Conservation (phyloP, 2,888 invertebrate genomes). For the Dorcus parallelipipedus region DNA sequence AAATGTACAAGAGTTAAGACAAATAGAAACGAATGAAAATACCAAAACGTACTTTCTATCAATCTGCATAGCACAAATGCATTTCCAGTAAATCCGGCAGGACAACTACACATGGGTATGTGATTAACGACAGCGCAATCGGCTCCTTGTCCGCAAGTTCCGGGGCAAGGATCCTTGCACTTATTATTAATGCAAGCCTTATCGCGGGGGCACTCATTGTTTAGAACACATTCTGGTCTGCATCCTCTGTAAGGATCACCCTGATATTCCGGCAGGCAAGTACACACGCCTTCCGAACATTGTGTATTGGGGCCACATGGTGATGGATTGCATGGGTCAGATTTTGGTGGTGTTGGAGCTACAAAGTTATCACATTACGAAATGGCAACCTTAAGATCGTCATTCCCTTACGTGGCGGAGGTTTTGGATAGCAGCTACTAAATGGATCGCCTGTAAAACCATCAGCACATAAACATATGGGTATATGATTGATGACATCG, state of each 20-base stretch:
- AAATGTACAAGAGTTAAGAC: constrained; percentile 4
- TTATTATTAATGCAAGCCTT: constrained; percentile 70
- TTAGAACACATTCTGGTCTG: constrained; percentile 74
- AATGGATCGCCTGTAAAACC: constrained; percentile 65
- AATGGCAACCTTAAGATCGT: background rate
- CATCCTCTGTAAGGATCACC: constrained; percentile 74
- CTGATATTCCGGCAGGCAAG: constrained; percentile 67
- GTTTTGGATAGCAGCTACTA: constrained; percentile 58
- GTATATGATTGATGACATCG: constrained; percentile 65
- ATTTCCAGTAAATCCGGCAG: constrained; percentile 63
- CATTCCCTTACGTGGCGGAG: constrained; percentile 37
- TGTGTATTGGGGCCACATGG: constrained; percentile 64
- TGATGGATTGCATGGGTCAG: constrained; percentile 69
- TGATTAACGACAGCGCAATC: constrained; percentile 58
- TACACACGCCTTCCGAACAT: constrained; percentile 66
- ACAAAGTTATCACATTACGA: constrained; percentile 35
- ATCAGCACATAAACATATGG: constrained; percentile 64
- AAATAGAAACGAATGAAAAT: background rate
- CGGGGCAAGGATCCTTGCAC: constrained; percentile 70
- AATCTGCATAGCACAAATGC: constrained; percentile 61
- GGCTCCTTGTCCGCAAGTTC: constrained; percentile 60
- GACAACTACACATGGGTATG: constrained; percentile 64
- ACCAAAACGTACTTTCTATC: constrained; percentile 9
- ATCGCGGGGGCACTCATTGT: constrained; percentile 65
- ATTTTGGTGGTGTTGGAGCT: constrained; percentile 45